Base-by-base conservation (phyloP, 2,888 invertebrate genomes). In the Neuroscelio doddi region DNA sequence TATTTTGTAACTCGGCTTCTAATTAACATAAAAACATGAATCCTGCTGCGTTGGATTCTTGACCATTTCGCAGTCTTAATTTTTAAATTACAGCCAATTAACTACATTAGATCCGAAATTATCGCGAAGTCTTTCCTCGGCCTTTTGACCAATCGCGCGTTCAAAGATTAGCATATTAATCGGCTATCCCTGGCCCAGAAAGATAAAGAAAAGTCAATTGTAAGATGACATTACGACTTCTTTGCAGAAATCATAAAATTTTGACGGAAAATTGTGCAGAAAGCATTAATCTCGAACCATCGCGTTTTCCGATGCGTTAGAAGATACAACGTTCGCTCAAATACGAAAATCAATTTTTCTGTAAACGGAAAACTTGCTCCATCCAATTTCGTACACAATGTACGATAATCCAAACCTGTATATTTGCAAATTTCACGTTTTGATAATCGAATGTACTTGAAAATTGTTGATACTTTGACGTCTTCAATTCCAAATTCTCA, bases 31-130 rank as follows among this genome's bases (percentile, higher is more conserved):
- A 66, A 61, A 5, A 1, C 0, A 14, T 52, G 10, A 70, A 69
- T 75, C 47, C 55, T 80, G 70, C 64, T 61, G 12, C 50, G 12
- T 27, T 24, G 15, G 49, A 68, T 71, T 80, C 72, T 1, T 52
- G 3, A 77, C 71, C 64, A 73, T 82, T 82, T 82, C 81, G 82
- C 80, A 61, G 78, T 62, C 47, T 29, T 71, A 69, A 30, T 1
- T 63, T 71, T 71, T 38, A 59, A 59, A 51, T 63, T 51, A 42
- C 55, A 27, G 1, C 1, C 5, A 4, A 15, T 10, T 50, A 41
- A 3, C 14, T 24, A 3, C 5, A 30, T 0, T 24, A 12, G 62
- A 12, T 27, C 1, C 3, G 3, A 17, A 62, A 46, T 46, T 57
- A 58, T 16, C 3, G 7, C 12, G 15, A 12, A 7, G 58, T 66